phyloP scores from a whole-genome alignment of 2,888 invertebrate genomes.

The Drosophila mimetica region DNA sequence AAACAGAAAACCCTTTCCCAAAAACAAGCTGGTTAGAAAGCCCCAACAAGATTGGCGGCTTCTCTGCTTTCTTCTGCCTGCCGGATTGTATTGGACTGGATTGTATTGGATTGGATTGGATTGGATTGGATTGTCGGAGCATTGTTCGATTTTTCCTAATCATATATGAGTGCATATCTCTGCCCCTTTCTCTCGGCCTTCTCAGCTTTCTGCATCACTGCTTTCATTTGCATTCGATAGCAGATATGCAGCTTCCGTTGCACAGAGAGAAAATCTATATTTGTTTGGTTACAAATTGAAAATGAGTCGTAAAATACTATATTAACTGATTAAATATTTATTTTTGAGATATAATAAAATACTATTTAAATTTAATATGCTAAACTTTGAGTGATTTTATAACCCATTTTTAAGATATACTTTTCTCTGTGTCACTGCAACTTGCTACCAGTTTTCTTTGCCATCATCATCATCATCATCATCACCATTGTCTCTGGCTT shows the following conservation, averaged over 20 bases:
- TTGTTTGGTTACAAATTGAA: too few species aligned
- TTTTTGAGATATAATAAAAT: too few species aligned
- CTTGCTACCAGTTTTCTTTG: conserved; percentile 50
- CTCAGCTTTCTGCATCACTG: conserved; percentile 66
- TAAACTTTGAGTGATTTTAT: neutral
- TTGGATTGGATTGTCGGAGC: conserved; percentile 50
- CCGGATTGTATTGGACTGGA: conserved; percentile 27
- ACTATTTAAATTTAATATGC: too few species aligned
- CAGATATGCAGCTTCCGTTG: conserved; percentile 47
- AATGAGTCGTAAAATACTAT: too few species aligned
- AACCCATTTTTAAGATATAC: neutral
- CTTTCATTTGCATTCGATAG: conserved; percentile 70
- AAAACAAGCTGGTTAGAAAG: conserved; percentile 61
- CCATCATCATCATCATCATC: conserved; percentile 32
- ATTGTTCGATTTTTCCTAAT: conserved; percentile 78
- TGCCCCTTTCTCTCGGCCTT: conserved; percentile 37
- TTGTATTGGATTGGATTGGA: conserved; percentile 39
- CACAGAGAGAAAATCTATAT: conserved; percentile 6
- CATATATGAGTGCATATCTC: conserved; percentile 67
- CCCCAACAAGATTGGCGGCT: conserved; percentile 44
- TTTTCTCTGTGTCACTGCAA: conserved; percentile 26
- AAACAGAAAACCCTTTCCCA: conserved; percentile 63
- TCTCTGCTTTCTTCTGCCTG: conserved; percentile 38
- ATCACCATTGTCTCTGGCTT: conserved; percentile 28
- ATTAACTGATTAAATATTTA: too few species aligned